Evolutionary conservation across 2,888 invertebrate species (phyloP).

Genomic region (Polia nebulosa): DNA sequence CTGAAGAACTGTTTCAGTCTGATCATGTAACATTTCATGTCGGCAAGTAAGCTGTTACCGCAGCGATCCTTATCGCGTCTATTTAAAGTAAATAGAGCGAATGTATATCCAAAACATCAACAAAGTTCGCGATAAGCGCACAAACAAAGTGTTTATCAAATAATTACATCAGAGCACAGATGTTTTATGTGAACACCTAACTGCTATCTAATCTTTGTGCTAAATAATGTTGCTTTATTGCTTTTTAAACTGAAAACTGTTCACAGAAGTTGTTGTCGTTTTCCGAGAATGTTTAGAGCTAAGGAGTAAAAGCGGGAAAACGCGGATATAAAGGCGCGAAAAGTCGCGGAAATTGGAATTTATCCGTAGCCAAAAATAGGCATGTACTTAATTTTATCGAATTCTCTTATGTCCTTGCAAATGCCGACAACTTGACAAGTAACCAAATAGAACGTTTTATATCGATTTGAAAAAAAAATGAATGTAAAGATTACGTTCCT

Average conservation of each 20-base stretch:
- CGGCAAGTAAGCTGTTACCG: background rate
- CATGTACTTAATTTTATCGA: background rate
- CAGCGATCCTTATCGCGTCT: conserved; percentile 43
- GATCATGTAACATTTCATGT: conserved; percentile 41
- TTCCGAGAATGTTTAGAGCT: background rate
- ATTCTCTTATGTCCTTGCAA: conserved; percentile 11
- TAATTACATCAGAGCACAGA: conserved; percentile 57
- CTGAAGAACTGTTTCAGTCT: conserved; percentile 29
- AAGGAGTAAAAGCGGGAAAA: background rate
- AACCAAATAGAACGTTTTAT: too few species aligned
- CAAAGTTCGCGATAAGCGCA: conserved; percentile 53
- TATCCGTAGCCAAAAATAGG: background rate
- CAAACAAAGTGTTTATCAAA: conserved; percentile 51
- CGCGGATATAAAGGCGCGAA: background rate
- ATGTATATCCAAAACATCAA: conserved; percentile 46
- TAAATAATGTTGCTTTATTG: conserved; percentile 32
- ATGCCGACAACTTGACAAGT: background rate
- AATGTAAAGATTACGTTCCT: conserved; percentile 11
- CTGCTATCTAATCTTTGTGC: conserved; percentile 47
- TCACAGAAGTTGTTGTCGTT: background rate
- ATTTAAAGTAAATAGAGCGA: conserved; percentile 57
- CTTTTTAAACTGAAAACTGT: conserved; percentile 14
- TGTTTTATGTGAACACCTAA: conserved; percentile 37
- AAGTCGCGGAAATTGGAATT: background rate
- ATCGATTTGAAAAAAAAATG: conserved; percentile 3